These are phyloP conservation scores for Mythimna impura DNA, from an alignment of 2,888 invertebrate species.

Conservation along the genomic window DNA sequence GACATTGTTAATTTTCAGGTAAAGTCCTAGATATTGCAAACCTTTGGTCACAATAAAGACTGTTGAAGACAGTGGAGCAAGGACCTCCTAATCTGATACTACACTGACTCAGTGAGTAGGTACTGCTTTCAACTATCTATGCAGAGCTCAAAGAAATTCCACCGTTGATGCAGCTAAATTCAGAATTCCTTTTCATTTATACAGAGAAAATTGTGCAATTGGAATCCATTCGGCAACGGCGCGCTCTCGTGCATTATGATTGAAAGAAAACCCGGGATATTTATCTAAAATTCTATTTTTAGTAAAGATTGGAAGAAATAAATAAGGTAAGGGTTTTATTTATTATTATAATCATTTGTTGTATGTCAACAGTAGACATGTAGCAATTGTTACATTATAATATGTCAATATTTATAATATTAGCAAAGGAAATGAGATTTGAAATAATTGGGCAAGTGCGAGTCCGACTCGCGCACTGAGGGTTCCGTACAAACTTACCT, in stretches of 20 bases:
- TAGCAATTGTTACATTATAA: no score
- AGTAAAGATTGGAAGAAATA: neutral
- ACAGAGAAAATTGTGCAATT: conserved; percentile 1
- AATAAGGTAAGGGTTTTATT: no score
- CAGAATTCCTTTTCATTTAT: conserved; percentile 26
- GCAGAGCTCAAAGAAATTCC: conserved; percentile 17
- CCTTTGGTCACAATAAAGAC: conserved; percentile 22
- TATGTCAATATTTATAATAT: no score
- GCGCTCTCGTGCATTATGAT: conserved; percentile 5
- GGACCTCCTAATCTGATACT: conserved; percentile 31
- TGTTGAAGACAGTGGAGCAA: conserved; percentile 28
- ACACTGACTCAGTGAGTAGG: conserved; percentile 16
- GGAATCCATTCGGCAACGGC: neutral
- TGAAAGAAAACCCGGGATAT: neutral
- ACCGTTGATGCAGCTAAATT: conserved; percentile 17
- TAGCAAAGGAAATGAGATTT: no score
- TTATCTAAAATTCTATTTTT: neutral
- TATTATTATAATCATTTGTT: no score
- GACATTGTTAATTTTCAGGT: neutral
- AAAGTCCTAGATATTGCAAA: conserved; percentile 8
- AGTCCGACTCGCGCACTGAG: no score
- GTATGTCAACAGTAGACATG: no score
- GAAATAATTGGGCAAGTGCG: no score
- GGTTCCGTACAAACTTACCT: no score
- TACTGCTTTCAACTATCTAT: neutral